Percentiles rank a stretch among this genome's conserved stretches.
Evolutionary conservation across 1,140 invertebrate species (phyloP).

Genomic region (Plectus sambesii): DNA sequence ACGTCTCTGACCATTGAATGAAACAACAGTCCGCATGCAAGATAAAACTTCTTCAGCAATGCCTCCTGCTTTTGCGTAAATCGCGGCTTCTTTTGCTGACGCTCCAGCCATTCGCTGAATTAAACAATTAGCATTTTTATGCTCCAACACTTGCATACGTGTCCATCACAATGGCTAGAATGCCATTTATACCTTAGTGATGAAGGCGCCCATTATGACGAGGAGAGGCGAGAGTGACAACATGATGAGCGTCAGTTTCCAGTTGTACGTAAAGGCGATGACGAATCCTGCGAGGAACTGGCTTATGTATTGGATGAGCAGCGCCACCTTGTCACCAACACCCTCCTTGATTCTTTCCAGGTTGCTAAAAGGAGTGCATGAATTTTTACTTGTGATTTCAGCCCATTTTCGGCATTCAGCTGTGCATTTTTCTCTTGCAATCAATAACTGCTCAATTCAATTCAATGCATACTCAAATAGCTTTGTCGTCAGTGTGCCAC

Average conservation of each 20-base stretch:
- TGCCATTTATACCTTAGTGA: no score
- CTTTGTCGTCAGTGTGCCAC: slow-evolving; percentile 70
- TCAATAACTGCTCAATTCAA: neutral
- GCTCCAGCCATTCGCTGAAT: slow-evolving; percentile 26
- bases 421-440: no score
- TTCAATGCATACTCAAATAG: slow-evolving; percentile 66
- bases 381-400: slow-evolving; percentile 29
- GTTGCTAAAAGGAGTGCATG: slow-evolving; percentile 55
- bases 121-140: neutral
- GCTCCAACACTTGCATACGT: no score
- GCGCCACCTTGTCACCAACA: slow-evolving; percentile 70
- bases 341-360: slow-evolving; percentile 74
- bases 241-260: slow-evolving; percentile 27
- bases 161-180: no score
- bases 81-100: slow-evolving; percentile 61
- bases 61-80: slow-evolving; percentile 62
- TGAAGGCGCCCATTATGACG: slow-evolving; percentile 23
- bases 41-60: slow-evolving; percentile 67
- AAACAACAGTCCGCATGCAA: slow-evolving; percentile 63
- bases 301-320: slow-evolving; percentile 55
- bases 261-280: slow-evolving; percentile 25
- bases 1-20: slow-evolving; percentile 71
- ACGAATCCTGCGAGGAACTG: slow-evolving; percentile 27
- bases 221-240: slow-evolving; percentile 26
- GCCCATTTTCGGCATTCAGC: no score